Evolutionary conservation across 2,888 invertebrate genomes (phyloP), one percentile per base, ranked within the genome.

Genomic region (Lithosia quadra): DNA sequence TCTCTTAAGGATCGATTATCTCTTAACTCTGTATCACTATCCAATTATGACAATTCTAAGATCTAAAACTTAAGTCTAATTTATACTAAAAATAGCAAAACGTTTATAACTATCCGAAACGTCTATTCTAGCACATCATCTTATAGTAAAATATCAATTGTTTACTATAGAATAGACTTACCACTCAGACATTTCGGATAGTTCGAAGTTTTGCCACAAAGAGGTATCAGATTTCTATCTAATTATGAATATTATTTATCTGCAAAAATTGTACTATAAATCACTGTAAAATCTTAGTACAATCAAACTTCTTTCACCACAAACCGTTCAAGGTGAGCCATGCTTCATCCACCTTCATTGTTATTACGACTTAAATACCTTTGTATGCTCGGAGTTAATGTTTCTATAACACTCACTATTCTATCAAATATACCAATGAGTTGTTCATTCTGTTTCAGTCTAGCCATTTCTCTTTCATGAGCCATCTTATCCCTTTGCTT

Each of bases 401-500:
- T 62, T 72, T 82, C 81, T 21, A 83, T n/a, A 64, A 79, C 77
- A 73, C 71, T 77, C 0, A 75, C 78, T 55, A 81, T 65, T 49
- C 78, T 80, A 39, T 74, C 75, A 39, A 80, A 76, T 34, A 80
- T 68, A 11, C 58, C 18, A 0, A 84, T 58, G 15, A 78, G 43
- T 57, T 77, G 67, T 18, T 80, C 77, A 22, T 78, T 75, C 56
- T 84, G 82, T 68, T 65, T 68, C 36, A 84, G 77, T 62, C 80
- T 71, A 0, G 76, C 75, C 78, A 84, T 77, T 68, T 84, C 82
- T 66, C 80, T 67, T 67, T 82, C 79, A 59, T 81, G 79, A 1
- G 72, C 69, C 71, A 78, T 66, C 24, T 64, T 76, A 24, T 81
- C 77, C 58, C 76, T 77, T 22, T 83, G 74, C 21, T 63, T 72